Percentiles rank a stretch among this genome's conserved stretches.
Evolutionary conservation across 2,113 vertebrate species (phyloP).

Genomic region (Poicephalus gulielmi): DNA sequence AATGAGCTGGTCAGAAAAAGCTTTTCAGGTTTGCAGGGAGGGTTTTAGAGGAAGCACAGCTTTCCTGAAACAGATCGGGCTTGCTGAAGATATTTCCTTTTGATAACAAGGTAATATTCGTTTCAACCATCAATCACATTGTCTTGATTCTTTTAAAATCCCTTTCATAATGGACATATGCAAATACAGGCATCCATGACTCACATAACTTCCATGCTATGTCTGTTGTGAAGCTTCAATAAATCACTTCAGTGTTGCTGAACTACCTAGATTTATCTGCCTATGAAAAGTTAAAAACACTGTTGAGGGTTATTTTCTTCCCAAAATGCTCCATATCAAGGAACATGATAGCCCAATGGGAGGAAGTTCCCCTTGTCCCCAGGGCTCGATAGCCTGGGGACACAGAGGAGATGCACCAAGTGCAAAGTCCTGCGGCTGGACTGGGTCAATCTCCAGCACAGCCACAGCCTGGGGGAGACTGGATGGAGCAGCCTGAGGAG

Average conservation of each 20-base stretch:
- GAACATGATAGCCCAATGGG: not conserved
- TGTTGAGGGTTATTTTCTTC: not conserved
- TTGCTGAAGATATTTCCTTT: not conserved
- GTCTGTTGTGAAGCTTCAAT: not conserved
- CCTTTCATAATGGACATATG: not conserved
- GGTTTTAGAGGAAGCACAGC: not conserved
- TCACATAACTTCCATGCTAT: fast-evolving
- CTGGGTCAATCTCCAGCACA: not conserved
- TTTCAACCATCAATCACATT: not conserved
- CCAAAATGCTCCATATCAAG: not conserved
- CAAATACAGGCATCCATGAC: not conserved
- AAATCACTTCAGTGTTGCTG: not conserved
- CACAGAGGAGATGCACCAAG: not conserved
- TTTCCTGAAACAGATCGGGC: not conserved
- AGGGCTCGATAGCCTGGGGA: not conserved
- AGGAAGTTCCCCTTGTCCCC: not conserved
- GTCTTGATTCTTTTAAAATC: not conserved
- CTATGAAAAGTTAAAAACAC: not conserved
- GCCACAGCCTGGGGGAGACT: too few species aligned
- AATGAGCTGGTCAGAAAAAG: not conserved
- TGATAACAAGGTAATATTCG: not conserved
- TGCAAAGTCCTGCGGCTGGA: not conserved
- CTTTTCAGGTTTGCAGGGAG: not conserved
- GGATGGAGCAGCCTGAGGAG: not conserved
- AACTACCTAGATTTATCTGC: not conserved